phyloP scores from a whole-genome alignment of 2,888 invertebrate species.

The Phalangium opilio region DNA sequence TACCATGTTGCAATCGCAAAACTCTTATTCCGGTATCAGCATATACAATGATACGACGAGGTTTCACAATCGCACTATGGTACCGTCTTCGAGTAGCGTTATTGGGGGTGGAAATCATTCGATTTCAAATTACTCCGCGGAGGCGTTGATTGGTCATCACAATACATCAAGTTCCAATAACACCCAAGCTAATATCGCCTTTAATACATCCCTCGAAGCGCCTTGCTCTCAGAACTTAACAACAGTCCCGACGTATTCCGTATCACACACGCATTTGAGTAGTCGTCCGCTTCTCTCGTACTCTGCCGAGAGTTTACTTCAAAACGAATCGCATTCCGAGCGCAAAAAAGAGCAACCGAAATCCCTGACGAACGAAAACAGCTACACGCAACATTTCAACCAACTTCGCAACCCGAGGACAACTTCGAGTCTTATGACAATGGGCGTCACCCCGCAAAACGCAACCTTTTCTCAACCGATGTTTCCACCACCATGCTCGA shows the following conservation, averaged over 20 bases:
- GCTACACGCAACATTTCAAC: too few species aligned
- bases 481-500: too few species aligned
- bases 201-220: neutral
- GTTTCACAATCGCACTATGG: too few species aligned
- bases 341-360: neutral
- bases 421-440: too few species aligned
- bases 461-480: too few species aligned
- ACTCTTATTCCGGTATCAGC: neutral
- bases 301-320: conserved; percentile 17
- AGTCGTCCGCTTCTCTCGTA: conserved; percentile 12
- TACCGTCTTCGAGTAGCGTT: too few species aligned
- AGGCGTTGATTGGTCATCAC: conserved; percentile 5
- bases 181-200: neutral
- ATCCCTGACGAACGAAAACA: too few species aligned
- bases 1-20: neutral
- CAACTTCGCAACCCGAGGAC: too few species aligned
- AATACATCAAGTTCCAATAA: neutral
- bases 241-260: neutral
- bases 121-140: conserved; percentile 10
- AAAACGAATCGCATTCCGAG: conserved; percentile 7
- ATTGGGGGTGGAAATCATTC: neutral
- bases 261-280: neutral
- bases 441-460: too few species aligned
- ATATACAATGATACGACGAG: neutral
- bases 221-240: neutral